These are phyloP conservation scores for Sarcophaga carnaria DNA, from an alignment of 2,888 invertebrate genomes.

Conservation along the genomic window DNA sequence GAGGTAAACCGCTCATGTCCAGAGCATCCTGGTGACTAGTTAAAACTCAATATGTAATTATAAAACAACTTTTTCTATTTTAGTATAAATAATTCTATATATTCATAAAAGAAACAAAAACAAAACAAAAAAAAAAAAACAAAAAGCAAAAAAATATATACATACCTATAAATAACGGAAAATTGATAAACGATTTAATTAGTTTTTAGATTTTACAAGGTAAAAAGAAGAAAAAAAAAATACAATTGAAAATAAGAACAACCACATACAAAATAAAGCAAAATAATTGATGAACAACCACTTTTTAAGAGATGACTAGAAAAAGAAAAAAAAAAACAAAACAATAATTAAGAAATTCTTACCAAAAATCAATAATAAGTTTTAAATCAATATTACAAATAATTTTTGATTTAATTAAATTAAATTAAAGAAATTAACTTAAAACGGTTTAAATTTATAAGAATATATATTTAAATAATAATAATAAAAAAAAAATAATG, in stretches of 20 bases:
- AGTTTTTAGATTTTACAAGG: constrained; percentile 63
- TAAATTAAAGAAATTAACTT: constrained; percentile 38
- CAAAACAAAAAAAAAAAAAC: constrained; percentile 31
- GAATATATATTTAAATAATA: constrained; percentile 25
- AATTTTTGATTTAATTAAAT: constrained; percentile 53
- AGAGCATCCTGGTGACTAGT: constrained; percentile 98
- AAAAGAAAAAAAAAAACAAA: constrained; percentile 37
- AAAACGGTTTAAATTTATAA: constrained; percentile 51
- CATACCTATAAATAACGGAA: constrained; percentile 49
- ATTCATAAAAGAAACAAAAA: constrained; percentile 53
- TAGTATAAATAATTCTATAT: constrained; percentile 68
- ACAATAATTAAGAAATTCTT: constrained; percentile 60
- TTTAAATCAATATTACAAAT: constrained; percentile 51
- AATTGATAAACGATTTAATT: constrained; percentile 66
- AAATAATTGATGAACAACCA: constrained; percentile 42
- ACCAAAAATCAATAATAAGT: constrained; percentile 67
- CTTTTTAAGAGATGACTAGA: constrained; percentile 58
- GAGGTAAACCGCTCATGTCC: constrained; percentile 99
- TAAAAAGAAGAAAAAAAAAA: constrained; percentile 42
- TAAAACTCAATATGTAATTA: constrained; percentile 76
- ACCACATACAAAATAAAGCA: constrained; percentile 16
- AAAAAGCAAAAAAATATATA: constrained; percentile 22
- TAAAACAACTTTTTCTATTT: constrained; percentile 63
- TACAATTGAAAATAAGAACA: constrained; percentile 43
- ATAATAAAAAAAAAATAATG: constrained; percentile 40